These are phyloP conservation scores for Andrena bucephala DNA, from an alignment of 2,888 invertebrate species.

Conservation along the genomic window DNA sequence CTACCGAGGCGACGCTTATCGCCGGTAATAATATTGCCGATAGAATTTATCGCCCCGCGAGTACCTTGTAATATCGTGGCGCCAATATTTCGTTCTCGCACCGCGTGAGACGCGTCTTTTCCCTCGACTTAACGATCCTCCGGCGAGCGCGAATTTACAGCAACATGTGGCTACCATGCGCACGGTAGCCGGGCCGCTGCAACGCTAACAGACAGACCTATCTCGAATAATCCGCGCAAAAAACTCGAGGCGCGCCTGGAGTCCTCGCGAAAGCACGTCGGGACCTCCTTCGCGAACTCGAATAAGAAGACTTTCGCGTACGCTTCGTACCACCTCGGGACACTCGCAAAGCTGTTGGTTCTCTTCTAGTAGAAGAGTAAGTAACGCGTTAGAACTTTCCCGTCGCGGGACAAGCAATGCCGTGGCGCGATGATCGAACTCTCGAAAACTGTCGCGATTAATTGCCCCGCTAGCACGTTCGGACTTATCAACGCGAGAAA, in stretches of 20 bases:
- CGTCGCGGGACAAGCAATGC: background rate
- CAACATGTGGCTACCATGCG: constrained; percentile 53
- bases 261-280: constrained; percentile 12
- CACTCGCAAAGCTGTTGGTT: too few species aligned
- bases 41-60: constrained; percentile 47
- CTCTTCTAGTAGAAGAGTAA: too few species aligned
- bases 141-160: constrained; percentile 43
- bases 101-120: constrained; percentile 35
- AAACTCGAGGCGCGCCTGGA: constrained; percentile 22
- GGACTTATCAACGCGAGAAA: constrained; percentile 47
- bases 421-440: background rate
- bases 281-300: constrained; percentile 27
- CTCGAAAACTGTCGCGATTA: background rate
- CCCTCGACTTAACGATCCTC: constrained; percentile 33
- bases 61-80: constrained; percentile 31
- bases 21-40: constrained; percentile 50
- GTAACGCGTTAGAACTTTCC: too few species aligned
- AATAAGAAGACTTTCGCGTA: constrained; percentile 42
- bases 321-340: background rate
- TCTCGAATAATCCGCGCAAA: constrained; percentile 10
- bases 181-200: constrained; percentile 7
- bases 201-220: background rate
- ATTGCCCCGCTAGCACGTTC: background rate
- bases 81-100: constrained; percentile 43
- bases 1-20: constrained; percentile 41